These are phyloP conservation scores for Danio choprae DNA, from an alignment of 2,797 vertebrate genomes.

Conservation along the genomic window DNA sequence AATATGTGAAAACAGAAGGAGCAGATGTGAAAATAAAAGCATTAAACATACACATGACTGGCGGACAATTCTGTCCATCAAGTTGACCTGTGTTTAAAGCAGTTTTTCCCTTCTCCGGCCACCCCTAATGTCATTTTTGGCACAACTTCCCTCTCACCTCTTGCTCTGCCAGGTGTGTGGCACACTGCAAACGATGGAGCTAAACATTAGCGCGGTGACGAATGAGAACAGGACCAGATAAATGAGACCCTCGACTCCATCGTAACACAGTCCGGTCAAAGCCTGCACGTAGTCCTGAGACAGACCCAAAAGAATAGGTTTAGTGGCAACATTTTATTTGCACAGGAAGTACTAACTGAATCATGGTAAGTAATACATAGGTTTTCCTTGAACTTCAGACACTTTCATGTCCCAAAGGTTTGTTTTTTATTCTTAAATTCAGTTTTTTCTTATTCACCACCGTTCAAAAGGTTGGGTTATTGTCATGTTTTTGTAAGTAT, in stretches of 20 bases:
- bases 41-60: slow-evolving; percentile 23
- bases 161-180: slow-evolving; percentile 97
- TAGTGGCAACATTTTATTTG: background rate
- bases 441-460: background rate
- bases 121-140: background rate
- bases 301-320: background rate
- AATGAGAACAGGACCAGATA: slow-evolving; percentile 98
- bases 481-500: background rate
- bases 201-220: slow-evolving; percentile 98
- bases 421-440: slow-evolving; percentile 3
- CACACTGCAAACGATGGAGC: slow-evolving; percentile 93
- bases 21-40: slow-evolving; percentile 35
- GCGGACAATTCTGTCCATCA: slow-evolving; percentile 17
- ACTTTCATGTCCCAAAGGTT: background rate
- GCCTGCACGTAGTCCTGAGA: slow-evolving; percentile 93
- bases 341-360: background rate
- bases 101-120: background rate
- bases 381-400: background rate
- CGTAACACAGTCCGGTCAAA: slow-evolving; percentile 94
- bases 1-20: slow-evolving; percentile 45
- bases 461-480: background rate
- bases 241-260: slow-evolving; percentile 96
- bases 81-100: background rate
- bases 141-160: slow-evolving; percentile 78
- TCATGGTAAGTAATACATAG: background rate